Evolutionary conservation across 1,140 invertebrate genomes (phyloP), one percentile per base, ranked within the genome.

Genomic region (Zaprionus ghesquierei): DNA sequence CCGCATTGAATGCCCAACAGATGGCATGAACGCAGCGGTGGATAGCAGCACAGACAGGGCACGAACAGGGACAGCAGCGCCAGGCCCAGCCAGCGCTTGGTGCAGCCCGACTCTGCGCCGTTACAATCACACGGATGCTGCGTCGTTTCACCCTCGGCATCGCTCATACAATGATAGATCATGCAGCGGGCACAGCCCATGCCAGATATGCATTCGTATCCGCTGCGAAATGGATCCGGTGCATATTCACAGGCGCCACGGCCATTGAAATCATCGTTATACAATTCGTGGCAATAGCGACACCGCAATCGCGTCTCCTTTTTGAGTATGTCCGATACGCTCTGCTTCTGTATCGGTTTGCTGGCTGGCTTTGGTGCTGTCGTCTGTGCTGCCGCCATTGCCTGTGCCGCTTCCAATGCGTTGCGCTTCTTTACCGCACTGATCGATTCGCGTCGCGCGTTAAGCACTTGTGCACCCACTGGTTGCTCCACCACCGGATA

Each of bases 1-100:
- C 95, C 95, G 82, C 96, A 97, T 5, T 94, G 93, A 61, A 96
- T 94, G 49, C 96, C 96, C 78, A 96, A 96, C 93, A 94, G 94
- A 92, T 98, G 97, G 85, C 96, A 96, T 69, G 96, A 95, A 72
- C 95, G 94, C 20, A 98, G 94, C 38, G 97, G 97, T 79, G 96
- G 94, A 93, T 98, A 98, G 92, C 97, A 97, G 94, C 97, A 98
- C 64, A 99, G 94, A 93, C 98, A 98, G 63, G 98, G 98, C 84
- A 98, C 95, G 79, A 98, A 93, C 59, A 98, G 92, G 38, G 97
- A 97, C 38, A 98, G 94, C 62, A 98, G 93, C 13, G 96, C 95
- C 77, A 98, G 92, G 66, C 96, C 96, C 66, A 97, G 92, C 98
- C 98, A 99, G 54, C 94, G 92, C 81, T 93, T 94, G 18, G 92